Evolutionary conservation across 2,113 vertebrate genomes (phyloP).

Genomic region (Salvator merianae): DNA sequence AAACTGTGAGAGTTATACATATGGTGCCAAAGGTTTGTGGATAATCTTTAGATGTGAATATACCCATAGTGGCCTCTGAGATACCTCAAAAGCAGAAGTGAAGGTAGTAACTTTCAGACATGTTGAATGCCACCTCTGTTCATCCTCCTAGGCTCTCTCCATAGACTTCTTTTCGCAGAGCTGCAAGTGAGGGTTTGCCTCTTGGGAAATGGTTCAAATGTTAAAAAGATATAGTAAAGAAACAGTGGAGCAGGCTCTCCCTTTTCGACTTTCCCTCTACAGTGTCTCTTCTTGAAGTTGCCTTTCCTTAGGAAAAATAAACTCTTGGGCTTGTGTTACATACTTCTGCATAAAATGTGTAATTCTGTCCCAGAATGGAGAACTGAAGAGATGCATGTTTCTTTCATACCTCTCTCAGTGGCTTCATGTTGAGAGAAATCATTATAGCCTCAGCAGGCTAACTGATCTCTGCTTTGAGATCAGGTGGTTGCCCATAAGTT

Average conservation of each 20-base stretch:
- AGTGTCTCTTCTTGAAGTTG: background rate
- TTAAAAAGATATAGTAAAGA: background rate
- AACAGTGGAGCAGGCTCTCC: background rate
- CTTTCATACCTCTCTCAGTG: conserved; percentile 13
- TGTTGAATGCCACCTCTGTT: background rate
- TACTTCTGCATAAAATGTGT: conserved; percentile 3
- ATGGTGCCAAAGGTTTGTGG: no score
- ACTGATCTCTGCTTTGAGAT: conserved; percentile 29
- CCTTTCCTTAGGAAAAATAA: background rate
- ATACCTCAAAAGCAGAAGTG: background rate
- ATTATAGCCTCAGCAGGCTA: conserved; percentile 4
- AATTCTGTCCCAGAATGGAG: background rate
- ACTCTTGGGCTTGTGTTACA: background rate
- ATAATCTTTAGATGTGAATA: no score
- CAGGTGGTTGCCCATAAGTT: conserved; percentile 7
- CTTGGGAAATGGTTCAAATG: background rate
- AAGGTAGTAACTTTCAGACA: background rate
- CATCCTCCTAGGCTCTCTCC: background rate
- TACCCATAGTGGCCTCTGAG: background rate
- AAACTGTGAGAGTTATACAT: no score
- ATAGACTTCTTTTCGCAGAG: background rate
- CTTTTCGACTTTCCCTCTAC: background rate
- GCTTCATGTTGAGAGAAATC: background rate
- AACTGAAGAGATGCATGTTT: conserved; percentile 6
- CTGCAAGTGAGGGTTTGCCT: background rate